These are phyloP conservation scores for Anoplolepis gracilipes DNA, from an alignment of 1,140 invertebrate species.

Conservation along the genomic window DNA sequence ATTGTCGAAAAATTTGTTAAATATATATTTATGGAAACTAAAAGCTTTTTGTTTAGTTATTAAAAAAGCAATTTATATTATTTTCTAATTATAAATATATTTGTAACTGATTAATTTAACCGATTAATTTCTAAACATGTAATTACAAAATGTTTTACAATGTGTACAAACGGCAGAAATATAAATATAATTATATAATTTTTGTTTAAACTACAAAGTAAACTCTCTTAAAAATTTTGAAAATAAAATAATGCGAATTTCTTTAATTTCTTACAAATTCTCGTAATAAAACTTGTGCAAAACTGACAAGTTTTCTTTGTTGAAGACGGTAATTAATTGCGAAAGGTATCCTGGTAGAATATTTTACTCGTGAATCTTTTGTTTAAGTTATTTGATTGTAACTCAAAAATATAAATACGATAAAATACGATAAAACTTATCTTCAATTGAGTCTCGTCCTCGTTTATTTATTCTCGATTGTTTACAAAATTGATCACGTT, in stretches of 20 bases:
- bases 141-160: neutral
- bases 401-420: conserved; percentile 18
- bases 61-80: neutral
- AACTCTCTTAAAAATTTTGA: conserved; percentile 1
- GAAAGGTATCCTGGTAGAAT: conserved; percentile 11
- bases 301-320: conserved; percentile 22
- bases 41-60: neutral
- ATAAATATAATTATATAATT: neutral
- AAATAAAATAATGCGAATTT: conserved; percentile 27
- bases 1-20: neutral
- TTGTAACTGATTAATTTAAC: neutral
- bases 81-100: neutral
- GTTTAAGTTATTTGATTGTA: conserved; percentile 50
- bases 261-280: conserved; percentile 25
- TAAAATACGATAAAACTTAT: neutral
- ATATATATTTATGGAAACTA: neutral
- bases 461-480: conserved; percentile 3
- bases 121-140: neutral
- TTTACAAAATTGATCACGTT: conserved; percentile 21
- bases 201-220: conserved; percentile 19
- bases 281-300: conserved; percentile 8
- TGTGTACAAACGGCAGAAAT: neutral
- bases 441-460: conserved; percentile 21
- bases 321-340: conserved; percentile 53
- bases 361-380: conserved; percentile 26